phyloP scores from a whole-genome alignment of 2,113 vertebrate genomes.

The Podiceps cristatus region DNA sequence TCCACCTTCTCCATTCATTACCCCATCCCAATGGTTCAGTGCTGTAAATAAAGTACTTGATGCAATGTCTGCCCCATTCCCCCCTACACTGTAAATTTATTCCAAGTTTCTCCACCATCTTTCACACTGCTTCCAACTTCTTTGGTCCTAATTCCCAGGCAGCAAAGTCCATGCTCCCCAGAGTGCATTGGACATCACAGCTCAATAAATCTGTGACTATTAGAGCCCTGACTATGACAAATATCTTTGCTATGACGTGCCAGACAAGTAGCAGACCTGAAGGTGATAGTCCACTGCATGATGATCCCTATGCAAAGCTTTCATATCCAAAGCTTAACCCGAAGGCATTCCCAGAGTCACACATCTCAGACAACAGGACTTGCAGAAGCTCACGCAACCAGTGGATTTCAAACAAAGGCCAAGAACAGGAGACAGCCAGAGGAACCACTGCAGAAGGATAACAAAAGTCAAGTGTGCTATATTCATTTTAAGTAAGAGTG shows the following conservation, averaged over 20 bases:
- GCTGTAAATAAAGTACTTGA: not conserved
- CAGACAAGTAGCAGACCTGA: constrained; percentile 33
- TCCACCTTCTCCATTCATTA: not conserved
- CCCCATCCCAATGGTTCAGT: not conserved
- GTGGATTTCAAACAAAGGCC: not conserved
- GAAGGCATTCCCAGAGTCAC: constrained; percentile 13
- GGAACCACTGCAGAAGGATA: not conserved
- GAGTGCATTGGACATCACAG: not conserved
- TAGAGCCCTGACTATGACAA: constrained; percentile 10
- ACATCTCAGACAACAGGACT: not conserved
- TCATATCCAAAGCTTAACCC: constrained; percentile 13
- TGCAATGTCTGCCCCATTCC: not conserved
- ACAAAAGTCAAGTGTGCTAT: not conserved
- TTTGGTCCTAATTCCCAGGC: constrained; percentile 20
- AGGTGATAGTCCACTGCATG: constrained; percentile 18
- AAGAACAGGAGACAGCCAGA: not conserved
- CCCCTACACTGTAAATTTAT: not conserved
- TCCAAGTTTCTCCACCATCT: not conserved
- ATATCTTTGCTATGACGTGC: not conserved
- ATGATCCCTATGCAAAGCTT: constrained; percentile 3
- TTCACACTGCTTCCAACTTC: not conserved
- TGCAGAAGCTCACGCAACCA: not conserved
- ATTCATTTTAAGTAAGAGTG: not conserved
- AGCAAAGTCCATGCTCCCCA: not conserved
- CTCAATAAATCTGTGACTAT: constrained; percentile 38